Evolutionary conservation across 2,797 vertebrate species (phyloP).

Genomic region (Thunnus albacares): DNA sequence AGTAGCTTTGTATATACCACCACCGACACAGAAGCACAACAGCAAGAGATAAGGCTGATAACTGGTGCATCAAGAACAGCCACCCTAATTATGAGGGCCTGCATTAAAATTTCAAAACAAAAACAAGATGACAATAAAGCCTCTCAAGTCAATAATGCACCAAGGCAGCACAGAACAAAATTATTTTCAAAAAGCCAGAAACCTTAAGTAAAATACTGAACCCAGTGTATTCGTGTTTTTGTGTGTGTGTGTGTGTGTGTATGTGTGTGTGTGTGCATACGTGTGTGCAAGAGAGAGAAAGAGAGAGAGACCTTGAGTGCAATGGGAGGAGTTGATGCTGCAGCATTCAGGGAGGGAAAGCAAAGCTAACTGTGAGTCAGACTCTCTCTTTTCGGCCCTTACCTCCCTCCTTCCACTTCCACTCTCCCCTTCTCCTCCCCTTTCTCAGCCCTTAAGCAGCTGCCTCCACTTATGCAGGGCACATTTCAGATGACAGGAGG

Average conservation of each 20-base stretch:
- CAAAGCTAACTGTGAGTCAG: constrained; percentile 87
- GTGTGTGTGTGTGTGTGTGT: constrained; percentile 23
- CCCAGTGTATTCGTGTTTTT: constrained; percentile 48
- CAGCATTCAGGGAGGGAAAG: constrained; percentile 83
- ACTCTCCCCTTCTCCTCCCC: constrained; percentile 76
- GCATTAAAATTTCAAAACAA: constrained; percentile 87
- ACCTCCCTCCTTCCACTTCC: constrained; percentile 76
- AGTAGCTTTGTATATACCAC: constrained; percentile 46
- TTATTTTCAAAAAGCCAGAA: constrained; percentile 63
- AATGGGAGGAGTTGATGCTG: constrained; percentile 85
- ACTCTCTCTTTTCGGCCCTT: constrained; percentile 72
- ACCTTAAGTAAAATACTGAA: constrained; percentile 69
- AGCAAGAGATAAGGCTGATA: constrained; percentile 46
- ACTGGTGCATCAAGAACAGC: constrained; percentile 66
- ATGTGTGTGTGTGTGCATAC: constrained; percentile 26
- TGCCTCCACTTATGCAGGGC: constrained; percentile 88
- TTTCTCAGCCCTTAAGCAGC: constrained; percentile 86
- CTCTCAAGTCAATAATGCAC: constrained; percentile 75
- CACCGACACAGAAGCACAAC: constrained; percentile 40
- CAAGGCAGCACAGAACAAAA: constrained; percentile 59
- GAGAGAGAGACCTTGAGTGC: constrained; percentile 77
- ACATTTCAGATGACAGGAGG: constrained; percentile 83
- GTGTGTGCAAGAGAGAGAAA: constrained; percentile 35
- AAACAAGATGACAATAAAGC: constrained; percentile 76
- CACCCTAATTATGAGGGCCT: constrained; percentile 83